Base-by-base conservation (phyloP, 2,113 vertebrate species). In the Sinocyclocheilus rhinocerous region DNA sequence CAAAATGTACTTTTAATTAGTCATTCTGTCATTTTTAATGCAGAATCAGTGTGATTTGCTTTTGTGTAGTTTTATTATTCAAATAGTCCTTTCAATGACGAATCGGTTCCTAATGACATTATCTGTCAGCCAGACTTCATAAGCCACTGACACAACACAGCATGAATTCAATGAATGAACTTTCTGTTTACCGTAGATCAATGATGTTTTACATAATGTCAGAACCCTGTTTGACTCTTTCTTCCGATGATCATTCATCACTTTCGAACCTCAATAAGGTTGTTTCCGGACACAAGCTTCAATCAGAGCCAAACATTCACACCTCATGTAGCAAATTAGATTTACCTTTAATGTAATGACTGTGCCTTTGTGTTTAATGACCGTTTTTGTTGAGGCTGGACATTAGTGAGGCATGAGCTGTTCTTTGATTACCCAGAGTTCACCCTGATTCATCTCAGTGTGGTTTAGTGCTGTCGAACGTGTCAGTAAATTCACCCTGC, bases 361-460 rank as follows among this genome's bases (percentile, higher is more conserved):
- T 18, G 52, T 9, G 76, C 67, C 36, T 50, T 59, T 16, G 33
- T 15, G 5, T 79, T 70, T 72, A 70, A 70, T 70, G 33, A 76
- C 36, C 18, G 13, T 75, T 61, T 72, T 61, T 70, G 36, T 77
- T 70, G 50, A 59, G 77, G 13, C 84, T 78, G 82, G 72, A 81
- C 50, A 84, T 78, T 81, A 69, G 82, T 82, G 36, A 67, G 48
- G 78, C 89, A 77, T 84, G 87, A 73, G 24, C 22, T 75, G 79
- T 45, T 65, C 85, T 86, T 82, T 20, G 78, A 88, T 88, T 81
- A 84, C 69, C 84, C 63, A 79, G 80, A 59, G 75, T 69, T 55
- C 73, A 79, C 52, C 45, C 65, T 80, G 24, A 24, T 69, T 87
- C 48, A 80, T 84, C 10, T 84, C 57, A 24, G 13, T 9, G 33